Conservation (phyloP, 2,888 invertebrate species). For the Molanna angustata region DNA sequence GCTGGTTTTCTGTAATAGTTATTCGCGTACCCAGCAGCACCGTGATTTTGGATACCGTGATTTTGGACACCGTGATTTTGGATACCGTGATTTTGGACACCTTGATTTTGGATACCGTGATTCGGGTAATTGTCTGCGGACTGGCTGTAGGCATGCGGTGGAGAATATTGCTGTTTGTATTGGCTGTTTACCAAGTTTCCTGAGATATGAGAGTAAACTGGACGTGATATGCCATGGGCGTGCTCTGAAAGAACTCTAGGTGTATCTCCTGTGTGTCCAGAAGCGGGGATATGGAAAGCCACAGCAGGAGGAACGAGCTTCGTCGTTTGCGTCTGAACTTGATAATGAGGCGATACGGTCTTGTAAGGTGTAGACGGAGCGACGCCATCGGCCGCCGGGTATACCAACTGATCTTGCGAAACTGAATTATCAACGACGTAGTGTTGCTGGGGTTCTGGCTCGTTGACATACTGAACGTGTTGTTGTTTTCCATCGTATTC, state of each 20-base stretch:
- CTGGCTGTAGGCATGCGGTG: slow-evolving; percentile 36
- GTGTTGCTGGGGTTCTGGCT: slow-evolving; percentile 39
- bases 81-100: slow-evolving; percentile 1
- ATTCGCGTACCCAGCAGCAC: slow-evolving; percentile 2
- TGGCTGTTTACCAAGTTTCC: slow-evolving; percentile 34
- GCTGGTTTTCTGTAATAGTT: slow-evolving; percentile 42
- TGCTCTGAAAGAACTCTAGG: slow-evolving; percentile 46
- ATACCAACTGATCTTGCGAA: background rate
- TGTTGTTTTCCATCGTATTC: background rate
- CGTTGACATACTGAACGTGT: background rate
- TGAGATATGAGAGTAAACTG: slow-evolving; percentile 42
- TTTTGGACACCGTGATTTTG: slow-evolving; percentile 1
- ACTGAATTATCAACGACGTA: background rate
- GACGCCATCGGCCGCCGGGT: background rate
- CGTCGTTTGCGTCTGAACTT: slow-evolving; percentile 40
- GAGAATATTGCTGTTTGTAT: slow-evolving; percentile 9
- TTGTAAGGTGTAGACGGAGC: slow-evolving; percentile 6
- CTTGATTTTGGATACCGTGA: slow-evolving; percentile 11
- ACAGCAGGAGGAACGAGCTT: slow-evolving; percentile 41
- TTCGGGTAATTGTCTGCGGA: slow-evolving; percentile 37
- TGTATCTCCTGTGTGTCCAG: slow-evolving; percentile 44
- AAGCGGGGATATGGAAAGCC: slow-evolving; percentile 45
- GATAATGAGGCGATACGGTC: slow-evolving; percentile 28
- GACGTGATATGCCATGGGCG: slow-evolving; percentile 42
- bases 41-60: background rate